Base-by-base conservation (phyloP, 2,797 vertebrate species). In the Synaphobranchus kaupii region DNA sequence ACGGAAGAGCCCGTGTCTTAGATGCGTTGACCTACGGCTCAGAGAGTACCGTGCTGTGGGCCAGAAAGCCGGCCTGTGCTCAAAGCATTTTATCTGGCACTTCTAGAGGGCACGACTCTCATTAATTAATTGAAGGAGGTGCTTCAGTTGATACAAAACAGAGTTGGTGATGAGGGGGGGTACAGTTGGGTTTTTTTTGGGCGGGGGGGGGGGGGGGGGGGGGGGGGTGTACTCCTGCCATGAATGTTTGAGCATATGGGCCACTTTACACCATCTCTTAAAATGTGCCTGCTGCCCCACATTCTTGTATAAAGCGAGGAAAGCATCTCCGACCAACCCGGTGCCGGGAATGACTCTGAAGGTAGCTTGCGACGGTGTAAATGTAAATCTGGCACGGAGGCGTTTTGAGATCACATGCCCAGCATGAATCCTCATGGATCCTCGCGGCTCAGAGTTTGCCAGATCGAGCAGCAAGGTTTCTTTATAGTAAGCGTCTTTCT, bases 41-140 rank as follows among this genome's bases (percentile, higher is more conserved):
- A 52, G 80, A 25, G 80, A n/a, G 44, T 28, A 8, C 76, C 7
- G 5, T 44, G 25, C 4, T n/a, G 80, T 5, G 13, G 84, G 56
- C 56, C 83, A 58, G 52, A 31, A 39, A 13, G 83, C 47, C 56
- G 22, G 31, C 31, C 28, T 8, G 54, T 66, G 34, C 31, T 63
- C 56, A 47, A 10, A 68, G 84, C 56, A 25, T 44, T 44, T 84
- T 84, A 58, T 84, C 15, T 84, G 56, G 58, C 66, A 47, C 54
- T 66, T 66, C 17, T 58, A 20, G 84, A 44, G 84, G 31, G 17
- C 39, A 47, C 13, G 56, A 44, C 58, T 25, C 58, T 54, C 17
- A 20, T 63, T 84, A 84, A 84, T 63, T 84, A 84, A 84, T 44
- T 76, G 2, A 44, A 76, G 31, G 31, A 39, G 71, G 71, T 76